Percentiles rank a stretch among this genome's conserved stretches.
Evolutionary conservation across 1,140 invertebrate genomes (phyloP).

Genomic region (Acyrthosiphon pisum): DNA sequence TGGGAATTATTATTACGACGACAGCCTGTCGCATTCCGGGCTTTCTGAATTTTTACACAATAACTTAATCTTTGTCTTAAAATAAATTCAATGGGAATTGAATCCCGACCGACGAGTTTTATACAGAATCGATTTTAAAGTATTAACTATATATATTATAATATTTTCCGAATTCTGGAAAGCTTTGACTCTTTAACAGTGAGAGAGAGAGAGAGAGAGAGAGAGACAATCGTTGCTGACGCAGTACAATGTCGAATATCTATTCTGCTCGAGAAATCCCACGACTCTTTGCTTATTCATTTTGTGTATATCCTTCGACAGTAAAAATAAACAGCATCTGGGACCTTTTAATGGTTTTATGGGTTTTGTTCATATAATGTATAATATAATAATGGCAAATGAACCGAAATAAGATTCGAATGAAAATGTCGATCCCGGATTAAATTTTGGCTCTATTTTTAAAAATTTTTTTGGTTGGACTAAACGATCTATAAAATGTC

Average conservation of each 20-base stretch:
- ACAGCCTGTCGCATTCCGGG: neutral
- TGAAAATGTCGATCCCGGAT: no score
- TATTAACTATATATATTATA: neutral
- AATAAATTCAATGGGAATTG: neutral
- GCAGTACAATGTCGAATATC: neutral
- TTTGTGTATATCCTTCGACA: neutral
- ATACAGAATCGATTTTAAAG: neutral
- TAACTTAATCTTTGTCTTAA: neutral
- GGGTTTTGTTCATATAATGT: neutral
- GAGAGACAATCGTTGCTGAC: no score
- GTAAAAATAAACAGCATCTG: neutral
- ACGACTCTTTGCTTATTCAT: neutral
- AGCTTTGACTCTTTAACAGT: neutral
- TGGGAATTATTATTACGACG: neutral
- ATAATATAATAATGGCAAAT: no score
- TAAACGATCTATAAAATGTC: no score
- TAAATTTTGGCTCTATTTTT: no score
- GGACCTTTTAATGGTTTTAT: neutral
- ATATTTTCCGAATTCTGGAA: neutral
- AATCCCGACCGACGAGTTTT: neutral
- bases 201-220: no score
- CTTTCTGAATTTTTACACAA: neutral
- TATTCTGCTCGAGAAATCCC: neutral
- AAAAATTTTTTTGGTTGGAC: no score
- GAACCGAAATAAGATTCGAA: no score